Conservation (phyloP, 2,888 invertebrate genomes). For the Chrysolina oricalcia region DNA sequence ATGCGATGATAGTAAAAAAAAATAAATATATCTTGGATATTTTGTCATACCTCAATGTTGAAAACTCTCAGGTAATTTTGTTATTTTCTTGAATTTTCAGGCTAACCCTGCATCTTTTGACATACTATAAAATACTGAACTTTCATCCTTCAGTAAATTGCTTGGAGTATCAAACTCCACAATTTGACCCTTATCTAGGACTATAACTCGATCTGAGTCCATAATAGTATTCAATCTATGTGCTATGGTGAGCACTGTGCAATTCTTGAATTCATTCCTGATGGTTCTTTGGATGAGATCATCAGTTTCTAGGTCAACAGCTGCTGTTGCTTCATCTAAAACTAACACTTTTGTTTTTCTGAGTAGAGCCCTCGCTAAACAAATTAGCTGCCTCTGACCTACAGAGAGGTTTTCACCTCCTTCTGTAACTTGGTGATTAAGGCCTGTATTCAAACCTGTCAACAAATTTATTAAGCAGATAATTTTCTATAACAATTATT, state of each 20-base stretch:
- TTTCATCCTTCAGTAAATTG: constrained; percentile 64
- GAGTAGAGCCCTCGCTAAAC: constrained; percentile 72
- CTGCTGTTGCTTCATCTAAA: constrained; percentile 74
- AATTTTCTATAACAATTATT: too few species aligned
- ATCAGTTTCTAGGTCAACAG: constrained; percentile 75
- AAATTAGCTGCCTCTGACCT: constrained; percentile 73
- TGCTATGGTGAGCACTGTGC: constrained; percentile 77
- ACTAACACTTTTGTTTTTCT: constrained; percentile 73
- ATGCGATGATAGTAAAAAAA: neutral
- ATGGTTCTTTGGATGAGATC: constrained; percentile 74
- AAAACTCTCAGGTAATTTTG: neutral
- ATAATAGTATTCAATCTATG: constrained; percentile 75
- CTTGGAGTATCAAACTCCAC: constrained; percentile 69
- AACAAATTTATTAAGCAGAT: too few species aligned
- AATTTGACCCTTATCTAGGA: constrained; percentile 69
- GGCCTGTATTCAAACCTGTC: constrained; percentile 80
- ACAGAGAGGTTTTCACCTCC: constrained; percentile 68
- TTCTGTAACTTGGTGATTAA: constrained; percentile 78
- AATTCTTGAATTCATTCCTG: constrained; percentile 73
- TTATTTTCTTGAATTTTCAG: constrained; percentile 42
- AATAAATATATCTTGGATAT: neutral
- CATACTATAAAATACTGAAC: constrained; percentile 72
- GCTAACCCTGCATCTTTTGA: constrained; percentile 72
- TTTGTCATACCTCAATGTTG: neutral
- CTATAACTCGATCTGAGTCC: constrained; percentile 69